Evolutionary conservation across 2,797 vertebrate genomes (phyloP).

Genomic region (Dipus sagitta): DNA sequence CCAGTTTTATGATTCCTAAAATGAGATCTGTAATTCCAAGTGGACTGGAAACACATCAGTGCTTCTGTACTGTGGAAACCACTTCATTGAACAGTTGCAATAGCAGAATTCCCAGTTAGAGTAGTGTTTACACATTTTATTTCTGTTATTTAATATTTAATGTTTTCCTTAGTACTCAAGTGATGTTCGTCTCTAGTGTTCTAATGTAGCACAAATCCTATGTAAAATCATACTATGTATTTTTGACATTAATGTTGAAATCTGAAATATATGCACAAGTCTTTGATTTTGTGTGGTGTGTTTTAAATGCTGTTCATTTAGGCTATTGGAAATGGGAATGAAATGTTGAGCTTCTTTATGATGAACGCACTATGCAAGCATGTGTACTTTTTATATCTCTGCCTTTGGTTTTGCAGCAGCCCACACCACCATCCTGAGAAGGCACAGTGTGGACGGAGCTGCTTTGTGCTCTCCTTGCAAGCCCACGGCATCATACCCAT

Average conservation of each 20-base stretch:
- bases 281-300: slow-evolving; percentile 90
- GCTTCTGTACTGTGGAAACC: slow-evolving; percentile 97
- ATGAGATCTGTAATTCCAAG: slow-evolving; percentile 94
- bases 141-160: slow-evolving; percentile 99
- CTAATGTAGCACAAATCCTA: slow-evolving; percentile 98
- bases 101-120: slow-evolving; percentile 95
- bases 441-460: slow-evolving; percentile 53
- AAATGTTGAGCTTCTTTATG: slow-evolving; percentile 86
- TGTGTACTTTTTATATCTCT: slow-evolving; percentile 76
- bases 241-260: slow-evolving; percentile 99
- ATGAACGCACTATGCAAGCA: slow-evolving; percentile 89
- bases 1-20: slow-evolving; percentile 91
- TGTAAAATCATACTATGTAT: slow-evolving; percentile 99
- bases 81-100: slow-evolving; percentile 99
- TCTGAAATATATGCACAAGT: slow-evolving; percentile 97
- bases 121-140: slow-evolving; percentile 98
- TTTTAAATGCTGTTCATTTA: slow-evolving; percentile 89
- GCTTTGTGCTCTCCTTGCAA: slow-evolving; percentile 68
- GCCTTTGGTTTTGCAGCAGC: slow-evolving; percentile 50
- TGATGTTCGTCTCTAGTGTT: slow-evolving; percentile 97
- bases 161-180: slow-evolving; percentile 98
- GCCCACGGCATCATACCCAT: slow-evolving; percentile 63
- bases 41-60: slow-evolving; percentile 96
- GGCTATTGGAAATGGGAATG: slow-evolving; percentile 87
- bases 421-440: slow-evolving; percentile 43